Evolutionary conservation across 2,113 vertebrate genomes (phyloP).

Genomic region (Cairina moschata): DNA sequence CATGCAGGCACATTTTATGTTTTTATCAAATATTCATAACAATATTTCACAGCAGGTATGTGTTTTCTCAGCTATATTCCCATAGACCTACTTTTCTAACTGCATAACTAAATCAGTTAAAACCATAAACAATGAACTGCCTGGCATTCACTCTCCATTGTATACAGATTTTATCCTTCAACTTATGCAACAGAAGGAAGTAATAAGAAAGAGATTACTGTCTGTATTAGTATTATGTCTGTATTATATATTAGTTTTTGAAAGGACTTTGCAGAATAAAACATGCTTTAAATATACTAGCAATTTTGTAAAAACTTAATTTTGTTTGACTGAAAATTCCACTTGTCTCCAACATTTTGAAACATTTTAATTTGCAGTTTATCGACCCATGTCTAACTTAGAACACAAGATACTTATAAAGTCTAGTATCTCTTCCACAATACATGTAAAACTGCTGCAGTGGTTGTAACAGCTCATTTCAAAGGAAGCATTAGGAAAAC

Average conservation of each 20-base stretch:
- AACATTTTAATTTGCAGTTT: not conserved
- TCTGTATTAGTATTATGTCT: not conserved
- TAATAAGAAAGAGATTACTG: not conserved
- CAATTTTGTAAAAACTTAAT: not conserved
- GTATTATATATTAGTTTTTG: not conserved
- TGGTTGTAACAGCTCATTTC: not conserved
- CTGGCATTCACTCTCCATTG: not conserved
- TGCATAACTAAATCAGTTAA: not conserved
- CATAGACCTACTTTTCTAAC: not conserved
- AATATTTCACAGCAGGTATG: not conserved
- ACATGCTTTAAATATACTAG: not conserved
- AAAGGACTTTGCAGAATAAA: not conserved
- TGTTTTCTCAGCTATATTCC: not conserved
- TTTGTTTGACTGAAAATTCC: not conserved
- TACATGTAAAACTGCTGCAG: not conserved
- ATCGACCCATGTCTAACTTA: not conserved
- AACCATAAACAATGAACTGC: not conserved
- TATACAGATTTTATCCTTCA: not conserved
- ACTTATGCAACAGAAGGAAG: not conserved
- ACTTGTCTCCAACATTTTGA: not conserved
- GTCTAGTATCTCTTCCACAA: not conserved
- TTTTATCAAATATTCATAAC: not conserved
- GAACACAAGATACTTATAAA: not conserved
- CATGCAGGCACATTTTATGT: not conserved
- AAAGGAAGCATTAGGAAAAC: not conserved